Conservation (phyloP, 1,140 invertebrate species). For the Listronotus bonariensis region DNA sequence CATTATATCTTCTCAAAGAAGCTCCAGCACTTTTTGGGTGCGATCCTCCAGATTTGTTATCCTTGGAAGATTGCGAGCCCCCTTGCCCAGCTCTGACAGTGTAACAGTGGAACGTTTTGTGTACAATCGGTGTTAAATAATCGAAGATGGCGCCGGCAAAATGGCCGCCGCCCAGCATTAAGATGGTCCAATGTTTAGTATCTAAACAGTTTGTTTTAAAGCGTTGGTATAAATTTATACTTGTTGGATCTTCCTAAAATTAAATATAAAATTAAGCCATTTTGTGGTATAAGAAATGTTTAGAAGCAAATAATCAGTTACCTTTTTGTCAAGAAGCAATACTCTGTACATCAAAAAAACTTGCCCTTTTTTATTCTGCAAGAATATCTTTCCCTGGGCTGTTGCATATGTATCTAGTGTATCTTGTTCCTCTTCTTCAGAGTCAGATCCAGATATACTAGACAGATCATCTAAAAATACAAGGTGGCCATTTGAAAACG, state of each 20-base stretch:
- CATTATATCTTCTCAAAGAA: conserved; percentile 79
- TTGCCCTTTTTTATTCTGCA: conserved; percentile 68
- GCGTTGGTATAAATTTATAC: conserved; percentile 25
- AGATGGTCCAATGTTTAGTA: conserved; percentile 65
- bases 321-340: conserved; percentile 70
- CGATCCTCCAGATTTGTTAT: conserved; percentile 67
- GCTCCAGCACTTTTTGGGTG: conserved; percentile 81
- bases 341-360: conserved; percentile 72
- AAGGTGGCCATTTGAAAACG: too few species aligned
- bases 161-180: conserved; percentile 85
- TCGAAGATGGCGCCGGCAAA: conserved; percentile 85
- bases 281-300: too few species aligned
- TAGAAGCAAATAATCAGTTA: too few species aligned
- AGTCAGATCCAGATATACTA: conserved; percentile 77
- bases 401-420: conserved; percentile 62
- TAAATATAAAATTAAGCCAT: too few species aligned
- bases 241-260: conserved; percentile 39
- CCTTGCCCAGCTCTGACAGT: conserved; percentile 84
- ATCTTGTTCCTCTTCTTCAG: conserved; percentile 60
- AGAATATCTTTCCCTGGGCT: conserved; percentile 72
- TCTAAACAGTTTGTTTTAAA: conserved; percentile 32
- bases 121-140: conserved; percentile 66
- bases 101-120: conserved; percentile 89
- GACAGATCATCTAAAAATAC: conserved; percentile 73
- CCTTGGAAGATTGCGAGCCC: conserved; percentile 72